Evolutionary conservation across 2,113 vertebrate genomes (phyloP).

Genomic region (Thunnus maccoyii): DNA sequence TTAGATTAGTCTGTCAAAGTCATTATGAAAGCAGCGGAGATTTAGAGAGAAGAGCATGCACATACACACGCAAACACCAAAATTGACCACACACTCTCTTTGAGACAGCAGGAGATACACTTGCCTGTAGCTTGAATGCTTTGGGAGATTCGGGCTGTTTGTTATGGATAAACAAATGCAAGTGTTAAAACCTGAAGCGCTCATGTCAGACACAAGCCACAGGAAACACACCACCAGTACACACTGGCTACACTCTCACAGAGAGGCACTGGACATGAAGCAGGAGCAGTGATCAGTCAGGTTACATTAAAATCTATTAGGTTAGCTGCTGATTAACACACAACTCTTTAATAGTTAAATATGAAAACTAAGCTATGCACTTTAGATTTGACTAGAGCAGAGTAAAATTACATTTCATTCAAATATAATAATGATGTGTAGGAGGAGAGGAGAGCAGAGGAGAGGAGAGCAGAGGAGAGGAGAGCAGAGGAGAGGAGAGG

Average conservation of each 20-base stretch:
- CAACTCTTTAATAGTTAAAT: neutral
- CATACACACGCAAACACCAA: constrained; percentile 33
- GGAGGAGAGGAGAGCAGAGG: neutral
- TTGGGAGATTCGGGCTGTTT: constrained; percentile 95
- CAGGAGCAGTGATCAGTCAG: constrained; percentile 32
- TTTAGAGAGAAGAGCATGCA: constrained; percentile 74
- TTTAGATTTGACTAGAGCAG: neutral
- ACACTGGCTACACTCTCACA: constrained; percentile 13
- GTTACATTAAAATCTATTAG: neutral
- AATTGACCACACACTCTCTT: constrained; percentile 43
- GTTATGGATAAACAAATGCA: constrained; percentile 91
- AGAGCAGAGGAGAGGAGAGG: neutral
- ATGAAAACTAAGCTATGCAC: constrained; percentile 12
- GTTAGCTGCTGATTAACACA: constrained; percentile 36
- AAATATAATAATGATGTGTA: neutral
- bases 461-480: neutral
- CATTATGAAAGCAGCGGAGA: constrained; percentile 50
- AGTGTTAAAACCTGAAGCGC: constrained; percentile 84
- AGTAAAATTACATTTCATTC: neutral
- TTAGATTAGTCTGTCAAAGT: constrained; percentile 58
- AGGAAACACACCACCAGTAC: constrained; percentile 43
- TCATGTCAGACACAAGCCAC: constrained; percentile 67
- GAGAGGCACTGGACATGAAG: constrained; percentile 18
- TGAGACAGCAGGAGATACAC: constrained; percentile 84
- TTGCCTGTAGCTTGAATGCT: constrained; percentile 95